These are phyloP conservation scores for Phataginus tricuspis DNA, from an alignment of 2,797 vertebrate genomes.

Conservation along the genomic window DNA sequence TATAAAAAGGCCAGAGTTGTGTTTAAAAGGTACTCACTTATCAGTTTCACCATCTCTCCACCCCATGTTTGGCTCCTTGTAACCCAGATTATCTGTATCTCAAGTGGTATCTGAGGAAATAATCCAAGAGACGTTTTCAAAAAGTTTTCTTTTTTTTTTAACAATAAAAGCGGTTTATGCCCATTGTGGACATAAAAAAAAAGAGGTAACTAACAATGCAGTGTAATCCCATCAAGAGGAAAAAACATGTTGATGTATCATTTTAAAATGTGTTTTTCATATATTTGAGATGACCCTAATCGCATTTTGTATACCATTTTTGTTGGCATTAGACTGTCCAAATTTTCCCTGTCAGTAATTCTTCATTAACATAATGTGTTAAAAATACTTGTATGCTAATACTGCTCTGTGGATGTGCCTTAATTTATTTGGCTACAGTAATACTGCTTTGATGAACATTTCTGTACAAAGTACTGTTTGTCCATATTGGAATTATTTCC, in stretches of 20 bases:
- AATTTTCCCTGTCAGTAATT: not conserved
- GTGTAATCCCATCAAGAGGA: not conserved
- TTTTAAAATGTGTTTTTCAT: conserved; percentile 34
- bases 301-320: not conserved
- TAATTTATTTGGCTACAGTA: not conserved
- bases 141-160: not conserved
- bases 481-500: not conserved
- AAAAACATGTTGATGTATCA: not conserved
- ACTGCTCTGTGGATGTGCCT: not conserved
- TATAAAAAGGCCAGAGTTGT: conserved; percentile 93
- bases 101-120: not conserved
- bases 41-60: not conserved
- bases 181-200: not conserved
- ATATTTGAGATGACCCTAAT: not conserved
- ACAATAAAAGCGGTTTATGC: not conserved
- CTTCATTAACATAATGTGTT: not conserved
- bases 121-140: not conserved
- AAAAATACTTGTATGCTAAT: not conserved
- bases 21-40: conserved; percentile 90
- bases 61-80: not conserved
- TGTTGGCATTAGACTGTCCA: not conserved
- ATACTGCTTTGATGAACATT: conserved; percentile 4
- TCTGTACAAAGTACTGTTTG: not conserved
- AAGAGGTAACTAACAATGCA: not conserved
- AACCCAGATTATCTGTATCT: not conserved